A percentile compares a stretch with the other conserved stretches of the same genome.
phyloP scores from a whole-genome alignment of 2,113 vertebrate species.

The Pyrgilauda ruficollis region DNA sequence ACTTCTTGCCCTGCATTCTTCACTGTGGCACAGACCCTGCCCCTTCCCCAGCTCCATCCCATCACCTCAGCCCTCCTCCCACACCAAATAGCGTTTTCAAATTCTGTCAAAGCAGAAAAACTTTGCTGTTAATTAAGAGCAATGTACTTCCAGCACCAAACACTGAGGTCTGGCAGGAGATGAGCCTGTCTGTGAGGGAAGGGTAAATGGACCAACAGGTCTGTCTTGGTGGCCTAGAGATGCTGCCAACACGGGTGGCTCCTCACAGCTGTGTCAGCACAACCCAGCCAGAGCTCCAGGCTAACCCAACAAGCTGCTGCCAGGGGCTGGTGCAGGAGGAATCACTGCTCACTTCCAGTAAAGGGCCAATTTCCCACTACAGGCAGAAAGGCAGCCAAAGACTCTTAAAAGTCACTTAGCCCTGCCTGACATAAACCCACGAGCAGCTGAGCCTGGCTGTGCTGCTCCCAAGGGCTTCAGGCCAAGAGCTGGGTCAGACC shows the following conservation, averaged over 20 bases:
- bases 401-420: slow-evolving; percentile 6
- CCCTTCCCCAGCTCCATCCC: neutral
- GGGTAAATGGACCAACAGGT: fast-evolving
- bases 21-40: neutral
- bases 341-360: slow-evolving; percentile 14
- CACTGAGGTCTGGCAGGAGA: fast-evolving
- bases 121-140: neutral
- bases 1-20: no score
- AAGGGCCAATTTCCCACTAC: slow-evolving; percentile 1
- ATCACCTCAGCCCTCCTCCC: neutral
- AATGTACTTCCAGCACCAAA: fast-evolving
- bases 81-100: neutral
- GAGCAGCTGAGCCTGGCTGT: neutral
- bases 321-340: neutral
- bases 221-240: neutral
- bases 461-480: neutral
- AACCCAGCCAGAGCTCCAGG: neutral
- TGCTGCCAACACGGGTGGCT: neutral
- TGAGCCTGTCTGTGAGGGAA: fast-evolving
- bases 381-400: slow-evolving; percentile 34
- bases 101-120: neutral
- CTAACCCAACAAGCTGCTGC: neutral
- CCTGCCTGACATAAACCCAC: neutral
- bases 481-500: neutral
- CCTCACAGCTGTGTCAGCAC: neutral